These are phyloP conservation scores for Sebastes nivosus DNA, from an alignment of 2,797 vertebrate genomes.

Conservation along the genomic window DNA sequence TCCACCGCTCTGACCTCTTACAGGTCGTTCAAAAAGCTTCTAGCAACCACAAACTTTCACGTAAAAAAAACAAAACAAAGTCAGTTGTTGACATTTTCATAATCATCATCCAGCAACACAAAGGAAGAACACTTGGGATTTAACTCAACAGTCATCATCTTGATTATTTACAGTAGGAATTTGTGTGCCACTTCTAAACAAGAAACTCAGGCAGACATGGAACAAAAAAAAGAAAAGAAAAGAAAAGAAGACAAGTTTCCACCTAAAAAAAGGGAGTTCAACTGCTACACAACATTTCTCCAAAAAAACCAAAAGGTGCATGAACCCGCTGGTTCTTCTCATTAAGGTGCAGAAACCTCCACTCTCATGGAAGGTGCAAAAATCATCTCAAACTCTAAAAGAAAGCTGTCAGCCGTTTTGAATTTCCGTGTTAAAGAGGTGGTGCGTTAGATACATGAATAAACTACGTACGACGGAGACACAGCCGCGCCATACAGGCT, in stretches of 20 bases:
- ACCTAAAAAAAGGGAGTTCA: slow-evolving; percentile 51
- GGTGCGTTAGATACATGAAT: slow-evolving; percentile 51
- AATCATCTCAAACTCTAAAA: slow-evolving; percentile 57
- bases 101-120: slow-evolving; percentile 49
- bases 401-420: slow-evolving; percentile 40
- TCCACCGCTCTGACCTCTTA: slow-evolving; percentile 24
- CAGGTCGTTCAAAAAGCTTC: slow-evolving; percentile 41
- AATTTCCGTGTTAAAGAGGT: slow-evolving; percentile 49
- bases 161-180: slow-evolving; percentile 73
- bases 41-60: slow-evolving; percentile 36
- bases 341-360: slow-evolving; percentile 79
- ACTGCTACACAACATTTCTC: slow-evolving; percentile 76
- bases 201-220: slow-evolving; percentile 48
- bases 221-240: neutral
- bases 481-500: slow-evolving; percentile 46
- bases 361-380: slow-evolving; percentile 67
- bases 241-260: neutral
- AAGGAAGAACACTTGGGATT: slow-evolving; percentile 75
- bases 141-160: slow-evolving; percentile 74
- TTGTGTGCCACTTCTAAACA: slow-evolving; percentile 44
- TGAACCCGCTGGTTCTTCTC: slow-evolving; percentile 78
- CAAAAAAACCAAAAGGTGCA: slow-evolving; percentile 70
- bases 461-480: slow-evolving; percentile 46
- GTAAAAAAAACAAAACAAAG: slow-evolving; percentile 27
- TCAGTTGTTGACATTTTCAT: slow-evolving; percentile 26